Base-by-base conservation (phyloP, 1,140 invertebrate genomes). In the Elymnias hypermnestra region DNA sequence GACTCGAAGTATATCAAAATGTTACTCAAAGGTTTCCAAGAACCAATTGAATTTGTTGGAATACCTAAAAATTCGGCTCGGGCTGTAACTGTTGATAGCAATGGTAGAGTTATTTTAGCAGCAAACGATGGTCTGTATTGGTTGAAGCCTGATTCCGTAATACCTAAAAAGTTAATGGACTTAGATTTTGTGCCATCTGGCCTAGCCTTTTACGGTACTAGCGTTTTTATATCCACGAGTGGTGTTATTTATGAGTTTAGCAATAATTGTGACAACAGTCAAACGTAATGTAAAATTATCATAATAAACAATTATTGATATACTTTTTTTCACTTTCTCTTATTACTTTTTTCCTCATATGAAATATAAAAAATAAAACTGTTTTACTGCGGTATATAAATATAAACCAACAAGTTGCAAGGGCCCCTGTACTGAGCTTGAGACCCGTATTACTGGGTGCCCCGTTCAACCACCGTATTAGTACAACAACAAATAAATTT, bases 1-100 rank as follows among this genome's bases (percentile, higher is more conserved):
- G 77, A 85, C 54, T 73, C 76, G 0, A 83, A 85, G 37, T 83
- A 81, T 31, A 70, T 85, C 4, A 83, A 82, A 39, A 66, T 85
- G 23, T 38, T 83, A 23, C 52, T 83, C 0, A 82, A 72, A 71
- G 76, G 61, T 35, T 85, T 79, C 38, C 63, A 73, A 35, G 82
- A 85, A 13, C 67, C 82, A 5, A 72, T 85, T 21, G 76, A 85
- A 21, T 85, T 69, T 58, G 72, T 76, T 38, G 82, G 82, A 9
- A 66, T 85, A 13, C 58, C 63, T 1, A 85, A 78, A 35, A 75
- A 83, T 37, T 58, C 69, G 2, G 76, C 72, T 3, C 60, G 76
- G 54, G 78, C 82, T 3, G 43, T 85, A 0, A 28, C 70, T 0
- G 46, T 76, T 4, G 76, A 83, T 52, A 44, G 48, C 7, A 46